Base-by-base conservation (phyloP, 2,113 vertebrate genomes). In the Muntiacus reevesi region DNA sequence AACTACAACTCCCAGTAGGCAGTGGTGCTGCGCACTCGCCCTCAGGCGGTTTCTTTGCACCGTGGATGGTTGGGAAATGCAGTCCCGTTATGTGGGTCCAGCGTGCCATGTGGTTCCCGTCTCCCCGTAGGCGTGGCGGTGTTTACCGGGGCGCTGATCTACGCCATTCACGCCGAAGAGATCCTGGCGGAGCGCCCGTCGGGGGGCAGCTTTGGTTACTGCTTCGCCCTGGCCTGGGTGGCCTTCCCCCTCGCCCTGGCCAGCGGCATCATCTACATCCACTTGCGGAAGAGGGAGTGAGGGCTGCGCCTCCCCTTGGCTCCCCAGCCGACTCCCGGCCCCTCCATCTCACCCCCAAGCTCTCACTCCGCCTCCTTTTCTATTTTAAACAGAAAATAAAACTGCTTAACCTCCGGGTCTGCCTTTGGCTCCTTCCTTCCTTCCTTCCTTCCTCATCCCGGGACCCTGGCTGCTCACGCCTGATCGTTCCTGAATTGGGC, bases 151-250 rank as follows among this genome's bases (percentile, higher is more conserved):
- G 99, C 99, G 50, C 98, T 99, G 78, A 99, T 99, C 98, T 99
- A 99, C 89, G 99, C 99, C 47, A 98, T 99, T 93, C 99, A 99
- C 28, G 98, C 98, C 6, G 95, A 98, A 28, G 99, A 99, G 59
- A 99, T 99, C 93, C 97, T 99, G 97, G 78, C 92, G 2, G 95
- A 93, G 86, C 98, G 99, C 62, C 87, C 98, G 3, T 92, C 43
- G 1, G 98, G 92, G 14, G 99, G 99, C 84, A 98, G 88, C 55
- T 99, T 99, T 9, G 99, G 99, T 9, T 99, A 99, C 98, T 99
- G 99, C 97, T 99, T 99, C 45, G 98, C 99, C 88, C 97, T 99
- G 94, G 99, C 99, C 5, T 99, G 99, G 99, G 95, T 99, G 82
- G 99, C 99, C 50, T 99, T 99, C 55, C 99, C 99, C 43, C 98